Conservation (phyloP, 2,113 vertebrate genomes). For the Calonectris borealis region DNA sequence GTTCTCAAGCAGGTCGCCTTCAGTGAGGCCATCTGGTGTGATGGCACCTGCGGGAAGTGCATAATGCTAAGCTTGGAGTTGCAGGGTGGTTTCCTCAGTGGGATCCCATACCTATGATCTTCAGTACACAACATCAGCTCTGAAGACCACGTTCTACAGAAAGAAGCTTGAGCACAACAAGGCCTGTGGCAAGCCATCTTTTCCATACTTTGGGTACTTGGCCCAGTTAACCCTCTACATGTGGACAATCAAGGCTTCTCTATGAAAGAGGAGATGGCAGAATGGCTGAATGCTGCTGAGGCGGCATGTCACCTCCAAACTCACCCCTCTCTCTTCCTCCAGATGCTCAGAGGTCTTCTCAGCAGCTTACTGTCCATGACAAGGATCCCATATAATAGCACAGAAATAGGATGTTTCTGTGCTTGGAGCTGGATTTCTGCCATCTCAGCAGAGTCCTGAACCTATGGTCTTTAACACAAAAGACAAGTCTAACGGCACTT, state of each 20-base stretch:
- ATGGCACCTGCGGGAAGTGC: neutral
- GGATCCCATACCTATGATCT: neutral
- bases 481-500: neutral
- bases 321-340: neutral
- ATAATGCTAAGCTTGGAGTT: neutral
- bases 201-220: neutral
- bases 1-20: neutral
- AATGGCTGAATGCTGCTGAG: neutral
- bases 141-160: neutral
- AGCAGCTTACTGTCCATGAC: neutral
- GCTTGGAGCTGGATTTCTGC: neutral
- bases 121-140: neutral
- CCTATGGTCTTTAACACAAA: neutral
- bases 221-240: neutral
- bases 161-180: neutral
- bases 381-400: neutral
- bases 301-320: neutral
- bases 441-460: neutral
- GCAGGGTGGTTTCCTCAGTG: neutral
- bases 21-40: neutral
- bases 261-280: neutral
- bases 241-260: neutral
- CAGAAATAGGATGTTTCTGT: neutral
- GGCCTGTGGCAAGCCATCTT: neutral
- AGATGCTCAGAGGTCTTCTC: neutral